Evolutionary conservation across 2,113 vertebrate genomes (phyloP).

Genomic region (Malurus alboscapulatus): DNA sequence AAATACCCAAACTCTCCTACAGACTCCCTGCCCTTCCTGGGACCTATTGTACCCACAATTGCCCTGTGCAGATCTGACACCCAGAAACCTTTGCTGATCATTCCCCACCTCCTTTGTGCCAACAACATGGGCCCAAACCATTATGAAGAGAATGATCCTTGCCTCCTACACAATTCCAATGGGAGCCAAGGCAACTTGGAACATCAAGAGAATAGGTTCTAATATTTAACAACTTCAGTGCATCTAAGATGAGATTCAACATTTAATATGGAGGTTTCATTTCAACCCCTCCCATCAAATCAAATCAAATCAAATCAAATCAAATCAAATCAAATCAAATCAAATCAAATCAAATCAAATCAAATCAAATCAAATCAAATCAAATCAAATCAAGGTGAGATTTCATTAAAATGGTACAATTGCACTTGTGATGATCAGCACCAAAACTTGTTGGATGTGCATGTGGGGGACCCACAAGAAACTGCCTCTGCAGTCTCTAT

Average conservation of each 20-base stretch:
- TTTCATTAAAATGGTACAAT: background rate
- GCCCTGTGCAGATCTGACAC: accelerated
- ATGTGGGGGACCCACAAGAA: background rate
- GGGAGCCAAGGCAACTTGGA: background rate
- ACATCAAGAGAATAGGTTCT: background rate
- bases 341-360: background rate
- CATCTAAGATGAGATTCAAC: background rate
- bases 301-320: background rate
- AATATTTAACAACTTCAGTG: background rate
- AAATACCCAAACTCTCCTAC: background rate
- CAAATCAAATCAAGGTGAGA: background rate
- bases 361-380: background rate
- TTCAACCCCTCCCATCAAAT: background rate
- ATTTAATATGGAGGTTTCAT: background rate
- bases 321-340: background rate
- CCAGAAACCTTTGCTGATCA: background rate
- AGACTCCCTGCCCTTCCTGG: background rate
- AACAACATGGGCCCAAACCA: background rate
- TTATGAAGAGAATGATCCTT: background rate
- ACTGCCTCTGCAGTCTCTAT: background rate
- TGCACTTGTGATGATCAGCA: background rate
- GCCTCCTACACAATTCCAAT: background rate
- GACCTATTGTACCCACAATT: background rate
- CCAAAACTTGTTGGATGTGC: background rate
- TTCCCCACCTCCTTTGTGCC: background rate